A percentile compares a stretch with the other conserved stretches of the same genome.
Conservation (phyloP, 2,113 vertebrate species). For the Lontra canadensis region DNA sequence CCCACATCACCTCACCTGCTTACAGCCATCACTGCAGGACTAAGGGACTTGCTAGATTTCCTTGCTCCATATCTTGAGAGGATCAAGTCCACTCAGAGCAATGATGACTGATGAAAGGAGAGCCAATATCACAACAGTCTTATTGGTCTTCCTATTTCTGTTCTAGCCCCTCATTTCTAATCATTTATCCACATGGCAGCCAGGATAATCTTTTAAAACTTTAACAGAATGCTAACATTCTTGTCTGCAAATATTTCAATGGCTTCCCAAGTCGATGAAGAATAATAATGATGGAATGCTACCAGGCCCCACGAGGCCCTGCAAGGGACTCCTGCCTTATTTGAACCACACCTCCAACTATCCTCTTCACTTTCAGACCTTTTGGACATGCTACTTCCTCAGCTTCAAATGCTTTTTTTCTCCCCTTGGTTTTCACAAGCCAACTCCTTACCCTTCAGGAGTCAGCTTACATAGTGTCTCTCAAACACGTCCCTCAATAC, state of each 20-base stretch:
- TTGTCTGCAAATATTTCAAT: neutral
- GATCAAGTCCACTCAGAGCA: neutral
- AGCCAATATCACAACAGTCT: neutral
- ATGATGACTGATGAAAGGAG: neutral
- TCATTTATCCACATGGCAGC: neutral
- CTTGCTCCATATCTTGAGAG: neutral
- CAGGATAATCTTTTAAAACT: neutral
- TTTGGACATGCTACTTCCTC: neutral
- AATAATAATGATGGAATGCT: neutral
- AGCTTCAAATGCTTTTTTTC: neutral
- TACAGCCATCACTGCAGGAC: neutral
- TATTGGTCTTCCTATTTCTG: neutral
- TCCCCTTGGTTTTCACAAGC: neutral
- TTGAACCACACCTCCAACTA: neutral
- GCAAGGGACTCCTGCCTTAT: neutral
- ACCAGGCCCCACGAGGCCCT: neutral
- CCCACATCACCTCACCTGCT: neutral
- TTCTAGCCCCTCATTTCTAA: neutral
- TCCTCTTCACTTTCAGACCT: neutral
- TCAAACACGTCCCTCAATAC: neutral
- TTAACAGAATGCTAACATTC: neutral
- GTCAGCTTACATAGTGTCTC: neutral
- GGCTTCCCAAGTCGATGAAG: neutral
- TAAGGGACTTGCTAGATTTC: neutral
- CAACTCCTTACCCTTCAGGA: neutral